These are phyloP conservation scores for Caloenas nicobarica DNA, from an alignment of 2,113 vertebrate genomes.

Conservation along the genomic window DNA sequence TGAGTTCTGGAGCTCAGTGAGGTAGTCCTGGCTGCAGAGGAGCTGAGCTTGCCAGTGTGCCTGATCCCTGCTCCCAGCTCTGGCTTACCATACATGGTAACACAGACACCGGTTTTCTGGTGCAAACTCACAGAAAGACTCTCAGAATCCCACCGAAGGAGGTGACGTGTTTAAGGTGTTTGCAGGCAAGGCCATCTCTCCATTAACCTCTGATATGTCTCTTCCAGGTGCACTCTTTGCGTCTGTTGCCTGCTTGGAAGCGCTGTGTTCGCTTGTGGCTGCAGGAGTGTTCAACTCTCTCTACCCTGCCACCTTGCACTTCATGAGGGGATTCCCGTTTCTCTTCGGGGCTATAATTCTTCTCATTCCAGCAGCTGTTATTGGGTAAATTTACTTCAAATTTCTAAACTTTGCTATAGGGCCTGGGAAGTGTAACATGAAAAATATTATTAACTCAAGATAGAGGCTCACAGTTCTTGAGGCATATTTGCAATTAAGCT, in stretches of 20 bases:
- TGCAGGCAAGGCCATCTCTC: background rate
- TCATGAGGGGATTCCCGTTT: conserved; percentile 95
- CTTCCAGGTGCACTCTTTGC: conserved; percentile 90
- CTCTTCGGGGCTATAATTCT: conserved; percentile 87
- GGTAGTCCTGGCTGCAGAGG: background rate
- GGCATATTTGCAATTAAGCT: background rate
- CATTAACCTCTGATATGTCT: background rate
- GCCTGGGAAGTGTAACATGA: background rate
- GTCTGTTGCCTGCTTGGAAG: conserved; percentile 87
- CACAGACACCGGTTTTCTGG: background rate
- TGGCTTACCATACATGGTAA: fast-evolving
- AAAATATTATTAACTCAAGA: background rate
- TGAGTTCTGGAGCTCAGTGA: background rate
- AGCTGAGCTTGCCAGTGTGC: background rate
- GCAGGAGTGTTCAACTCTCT: conserved; percentile 88
- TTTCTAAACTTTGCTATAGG: background rate
- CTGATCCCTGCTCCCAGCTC: background rate
- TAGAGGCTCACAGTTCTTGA: background rate
- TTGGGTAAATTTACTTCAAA: conserved; percentile 81
- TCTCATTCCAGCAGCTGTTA: conserved; percentile 83
- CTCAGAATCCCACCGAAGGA: background rate
- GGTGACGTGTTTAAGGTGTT: background rate
- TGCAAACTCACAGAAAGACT: background rate
- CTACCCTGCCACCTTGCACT: conserved; percentile 87
- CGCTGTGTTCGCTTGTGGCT: conserved; percentile 81